A percentile compares a stretch with the other conserved stretches of the same genome.
Conservation (phyloP, 2,888 invertebrate species). For the Stratiomys singularior region DNA sequence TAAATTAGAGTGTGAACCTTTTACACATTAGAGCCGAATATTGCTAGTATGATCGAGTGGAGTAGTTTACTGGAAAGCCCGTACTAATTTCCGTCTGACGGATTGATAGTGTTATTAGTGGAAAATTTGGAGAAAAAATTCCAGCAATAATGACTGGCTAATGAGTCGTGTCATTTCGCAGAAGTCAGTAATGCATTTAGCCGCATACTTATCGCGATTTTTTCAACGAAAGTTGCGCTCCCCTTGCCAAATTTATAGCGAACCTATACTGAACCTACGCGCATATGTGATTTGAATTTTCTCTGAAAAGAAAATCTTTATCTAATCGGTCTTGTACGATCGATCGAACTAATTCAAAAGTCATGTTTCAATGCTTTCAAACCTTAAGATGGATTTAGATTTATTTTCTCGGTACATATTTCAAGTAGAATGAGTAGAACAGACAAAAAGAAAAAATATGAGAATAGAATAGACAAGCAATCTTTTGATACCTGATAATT, state of each 20-base stretch:
- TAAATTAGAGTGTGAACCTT: not conserved
- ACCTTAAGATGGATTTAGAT: constrained; percentile 1
- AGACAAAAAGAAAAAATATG: not conserved
- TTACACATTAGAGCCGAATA: not conserved
- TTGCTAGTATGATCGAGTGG: no score
- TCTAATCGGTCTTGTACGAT: constrained; percentile 30
- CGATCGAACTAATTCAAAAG: constrained; percentile 40
- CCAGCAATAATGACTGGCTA: not conserved
- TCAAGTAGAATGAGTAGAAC: not conserved
- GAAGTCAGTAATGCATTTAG: no score
- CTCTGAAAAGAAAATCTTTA: constrained; percentile 13
- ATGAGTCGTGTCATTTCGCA: not conserved
- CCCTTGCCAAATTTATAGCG: not conserved
- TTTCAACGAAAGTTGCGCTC: no score
- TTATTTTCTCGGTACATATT: not conserved
- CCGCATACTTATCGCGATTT: no score
- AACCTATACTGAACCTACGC: not conserved
- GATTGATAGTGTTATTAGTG: no score
- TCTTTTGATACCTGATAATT: constrained; percentile 31
- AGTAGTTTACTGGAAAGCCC: not conserved
- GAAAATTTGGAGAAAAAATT: not conserved
- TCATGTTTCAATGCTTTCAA: constrained; percentile 28
- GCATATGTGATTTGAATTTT: not conserved
- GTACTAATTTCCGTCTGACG: not conserved
- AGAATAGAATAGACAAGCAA: not conserved